These are phyloP conservation scores for Eupithecia vulgata DNA, from an alignment of 2,888 invertebrate species.

Conservation along the genomic window DNA sequence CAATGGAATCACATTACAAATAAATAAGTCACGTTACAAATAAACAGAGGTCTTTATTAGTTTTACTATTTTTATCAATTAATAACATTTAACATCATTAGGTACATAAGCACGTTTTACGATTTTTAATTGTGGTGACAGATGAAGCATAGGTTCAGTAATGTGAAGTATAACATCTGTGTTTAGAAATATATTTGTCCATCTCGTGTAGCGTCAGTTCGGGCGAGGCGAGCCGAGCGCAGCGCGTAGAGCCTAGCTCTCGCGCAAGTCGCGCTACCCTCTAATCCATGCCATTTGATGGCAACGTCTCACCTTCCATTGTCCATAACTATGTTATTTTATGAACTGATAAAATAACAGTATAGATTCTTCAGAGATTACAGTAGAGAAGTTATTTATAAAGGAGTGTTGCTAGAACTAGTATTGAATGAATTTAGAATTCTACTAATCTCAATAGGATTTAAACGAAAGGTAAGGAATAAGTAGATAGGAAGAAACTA, in stretches of 20 bases:
- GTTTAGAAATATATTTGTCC: slow-evolving; percentile 70
- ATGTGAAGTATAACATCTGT: slow-evolving; percentile 49
- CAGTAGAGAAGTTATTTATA: slow-evolving; percentile 6
- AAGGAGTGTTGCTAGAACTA: slow-evolving; percentile 6
- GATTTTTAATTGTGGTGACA: slow-evolving; percentile 65
- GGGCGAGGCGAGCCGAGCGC: slow-evolving; percentile 21
- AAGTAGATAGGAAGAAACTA: background rate
- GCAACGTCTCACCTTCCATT: slow-evolving; percentile 14
- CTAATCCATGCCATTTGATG: slow-evolving; percentile 37
- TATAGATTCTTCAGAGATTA: slow-evolving; percentile 10
- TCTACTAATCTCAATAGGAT: background rate
- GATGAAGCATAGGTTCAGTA: slow-evolving; percentile 45
- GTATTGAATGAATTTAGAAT: slow-evolving; percentile 8
- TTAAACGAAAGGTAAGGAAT: background rate
- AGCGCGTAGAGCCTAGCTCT: slow-evolving; percentile 40
- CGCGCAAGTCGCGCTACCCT: slow-evolving; percentile 8
- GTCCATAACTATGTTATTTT: slow-evolving; percentile 4
- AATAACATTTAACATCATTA: slow-evolving; percentile 50
- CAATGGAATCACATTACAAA: slow-evolving; percentile 58
- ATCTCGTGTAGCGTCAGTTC: slow-evolving; percentile 31
- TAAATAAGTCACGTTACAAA: slow-evolving; percentile 70
- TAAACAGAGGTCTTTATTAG: slow-evolving; percentile 69
- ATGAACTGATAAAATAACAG: background rate
- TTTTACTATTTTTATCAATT: slow-evolving; percentile 75
- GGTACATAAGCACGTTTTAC: slow-evolving; percentile 58